These are phyloP conservation scores for Leguminivora glycinivorella DNA, from an alignment of 1,140 invertebrate species.

Conservation along the genomic window DNA sequence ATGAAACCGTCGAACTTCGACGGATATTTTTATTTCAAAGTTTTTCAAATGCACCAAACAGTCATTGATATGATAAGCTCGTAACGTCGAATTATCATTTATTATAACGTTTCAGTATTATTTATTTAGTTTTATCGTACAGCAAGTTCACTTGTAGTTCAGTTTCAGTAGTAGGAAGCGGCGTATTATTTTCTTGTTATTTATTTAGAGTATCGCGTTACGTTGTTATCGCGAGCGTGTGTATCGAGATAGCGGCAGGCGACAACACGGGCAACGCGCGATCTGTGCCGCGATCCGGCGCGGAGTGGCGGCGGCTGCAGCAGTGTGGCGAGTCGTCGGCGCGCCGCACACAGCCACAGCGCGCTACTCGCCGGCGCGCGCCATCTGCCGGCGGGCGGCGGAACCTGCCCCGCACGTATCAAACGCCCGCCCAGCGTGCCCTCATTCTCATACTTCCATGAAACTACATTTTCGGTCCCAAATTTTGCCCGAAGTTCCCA, in stretches of 20 bases:
- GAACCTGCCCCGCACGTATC: conserved; percentile 41
- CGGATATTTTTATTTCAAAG: conserved; percentile 23
- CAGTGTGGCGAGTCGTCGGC: conserved; percentile 45
- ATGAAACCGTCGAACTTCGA: conserved; percentile 39
- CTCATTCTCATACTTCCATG: conserved; percentile 28
- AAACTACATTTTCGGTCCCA: conserved; percentile 8
- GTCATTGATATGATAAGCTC: conserved; percentile 54
- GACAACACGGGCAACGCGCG: conserved; percentile 61
- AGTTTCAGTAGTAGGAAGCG: background rate
- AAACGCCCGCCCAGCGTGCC: conserved; percentile 34
- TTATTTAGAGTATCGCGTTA: conserved; percentile 34
- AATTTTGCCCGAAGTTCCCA: conserved; percentile 25
- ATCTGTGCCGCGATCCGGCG: conserved; percentile 71
- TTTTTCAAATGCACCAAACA: conserved; percentile 37
- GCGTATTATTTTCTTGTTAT: conserved; percentile 40
- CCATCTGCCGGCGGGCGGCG: conserved; percentile 68
- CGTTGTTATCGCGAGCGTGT: conserved; percentile 44
- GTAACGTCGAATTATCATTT: conserved; percentile 42
- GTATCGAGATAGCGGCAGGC: conserved; percentile 40
- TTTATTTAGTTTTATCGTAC: background rate
- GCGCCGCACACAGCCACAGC: conserved; percentile 60
- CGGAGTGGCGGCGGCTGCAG: conserved; percentile 65
- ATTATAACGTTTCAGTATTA: background rate
- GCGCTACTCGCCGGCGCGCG: conserved; percentile 39
- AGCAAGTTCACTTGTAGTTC: background rate